Evolutionary conservation across 2,797 vertebrate genomes (phyloP), one percentile per base, ranked within the genome.

Genomic region (Pseudochirops cupreus): DNA sequence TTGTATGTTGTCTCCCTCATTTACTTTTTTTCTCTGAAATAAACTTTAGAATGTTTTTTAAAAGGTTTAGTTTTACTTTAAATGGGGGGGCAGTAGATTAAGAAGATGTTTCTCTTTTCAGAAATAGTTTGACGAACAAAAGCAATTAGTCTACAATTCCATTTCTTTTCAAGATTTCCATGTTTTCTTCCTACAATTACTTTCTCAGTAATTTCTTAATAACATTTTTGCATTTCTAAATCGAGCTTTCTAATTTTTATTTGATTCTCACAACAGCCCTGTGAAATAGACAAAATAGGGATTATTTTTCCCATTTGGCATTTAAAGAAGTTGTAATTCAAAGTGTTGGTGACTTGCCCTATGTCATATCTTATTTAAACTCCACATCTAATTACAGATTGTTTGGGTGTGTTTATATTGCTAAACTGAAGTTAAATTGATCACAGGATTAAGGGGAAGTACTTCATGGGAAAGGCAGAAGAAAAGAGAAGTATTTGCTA

Each of bases 41-140:
- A 82, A 82, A 82, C 18, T 46, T 82, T 46, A 46, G 39, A 12
- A 24, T 39, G 33, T 54, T 5, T 10, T 29, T 95, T 50, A 39
- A 82, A 26, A 57, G 24, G 56, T 57, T 57, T 58, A 67, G 74
- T 92, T 94, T 94, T 57, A 58, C 33, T 1, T 95, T 91, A 46
- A 82, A 82, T 46, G 18, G 2, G n/a, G 57, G 7, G 24, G 1
- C 1, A 10, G 26, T 6, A n/a, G 18, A 33, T n/a, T 39, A 13
- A 39, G 5, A 67, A n/a, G 5, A 10, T 3, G 14, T 52, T 56
- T 91, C 50, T 62, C 54, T 91, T 56, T 89, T 9, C 29, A 91
- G 9, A 95, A 54, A 9, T n/a, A 58, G 58, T 94, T 91, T 94
- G 94, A 95, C 16, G 50, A 62, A 62, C 46, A 91, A 91, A 0